Evolutionary conservation across 2,113 vertebrate genomes (phyloP), one percentile per base, ranked within the genome.

Genomic region (Thermophis baileyi): DNA sequence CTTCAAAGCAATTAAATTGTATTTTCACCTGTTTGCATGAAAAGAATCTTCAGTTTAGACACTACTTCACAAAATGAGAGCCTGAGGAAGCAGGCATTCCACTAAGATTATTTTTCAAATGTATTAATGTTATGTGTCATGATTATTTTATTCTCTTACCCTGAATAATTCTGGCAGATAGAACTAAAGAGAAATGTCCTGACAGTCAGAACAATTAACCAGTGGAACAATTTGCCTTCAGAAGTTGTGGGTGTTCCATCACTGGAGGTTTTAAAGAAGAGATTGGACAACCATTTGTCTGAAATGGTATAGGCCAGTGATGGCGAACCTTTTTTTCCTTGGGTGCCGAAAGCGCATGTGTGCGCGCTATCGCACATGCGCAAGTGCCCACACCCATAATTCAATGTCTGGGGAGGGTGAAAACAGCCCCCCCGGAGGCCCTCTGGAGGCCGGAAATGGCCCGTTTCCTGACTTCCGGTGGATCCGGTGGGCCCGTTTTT

Each of bases 1-100:
- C 97, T 88, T 97, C 95, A 46, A 98, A 97, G 94, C 98, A 99
- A 91, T 98, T 97, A n/a, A 98, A 98, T 51, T 97, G 97, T 44
- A 99, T 94, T 55, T 98, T 96, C 51, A 99, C 97, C 99, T 99
- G 94, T 50, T 95, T 16, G 25, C 57, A 93, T 90, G 24, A 9
- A 22, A 0, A 0, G 87, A 40, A 94, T 46, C 93, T 94, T 47
- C 81, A 92, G 57, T 89, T 91, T 6, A 85, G 7, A 53, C 3
- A 6, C 91, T 92, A 91, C 89, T 18, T 92, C 20, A 0, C 2
- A 85, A 51, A 88, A 44, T 4, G 55, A 81, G 93, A 91, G 54
- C 12, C 91, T 22, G 90, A 30, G 25, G 25, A 50, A 51, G n/a
- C 47, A 50, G 2, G 91, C 35, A 0, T 88, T 94, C 7, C 55